These are phyloP conservation scores for Aurelia sp. DNA, from an alignment of 30 jellyfish, hydroid and myxozoan species.

Conservation along the genomic window DNA sequence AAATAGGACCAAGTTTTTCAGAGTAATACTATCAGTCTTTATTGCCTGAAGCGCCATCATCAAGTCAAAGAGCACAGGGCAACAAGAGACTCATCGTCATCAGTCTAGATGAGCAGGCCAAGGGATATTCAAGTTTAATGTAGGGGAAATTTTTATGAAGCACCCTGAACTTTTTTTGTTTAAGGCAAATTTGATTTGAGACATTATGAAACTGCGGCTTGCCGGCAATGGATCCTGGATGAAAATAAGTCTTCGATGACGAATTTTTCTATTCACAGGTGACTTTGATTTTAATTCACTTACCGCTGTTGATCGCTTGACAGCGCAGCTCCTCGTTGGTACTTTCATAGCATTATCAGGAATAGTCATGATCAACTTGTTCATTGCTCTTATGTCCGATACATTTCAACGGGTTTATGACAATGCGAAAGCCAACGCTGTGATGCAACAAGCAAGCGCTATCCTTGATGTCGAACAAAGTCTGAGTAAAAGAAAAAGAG, in stretches of 20 bases:
- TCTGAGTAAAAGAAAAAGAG: slow-evolving; percentile 39
- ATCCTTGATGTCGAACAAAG: slow-evolving; percentile 66
- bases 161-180: too few relatives aligned
- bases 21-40: too few relatives aligned
- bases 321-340: slow-evolving; percentile 89
- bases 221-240: too few relatives aligned
- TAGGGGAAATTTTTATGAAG: too few relatives aligned
- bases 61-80: too few relatives aligned
- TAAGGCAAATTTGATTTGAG: too few relatives aligned
- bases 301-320: slow-evolving; percentile 76
- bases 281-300: slow-evolving; percentile 83
- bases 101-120: too few relatives aligned
- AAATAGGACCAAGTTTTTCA: too few relatives aligned
- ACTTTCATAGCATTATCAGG: slow-evolving; percentile 88
- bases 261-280: background rate
- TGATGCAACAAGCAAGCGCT: slow-evolving; percentile 91
- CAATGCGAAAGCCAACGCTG: slow-evolving; percentile 96
- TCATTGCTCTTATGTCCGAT: slow-evolving; percentile 97
- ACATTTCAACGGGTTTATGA: slow-evolving; percentile 97
- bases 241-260: background rate
- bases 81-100: too few relatives aligned
- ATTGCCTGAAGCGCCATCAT: too few relatives aligned
- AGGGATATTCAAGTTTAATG: too few relatives aligned
- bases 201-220: too few relatives aligned
- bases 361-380: slow-evolving; percentile 80